A percentile compares a stretch with the other conserved stretches of the same genome.
These are phyloP conservation scores for Austrofundulus limnaeus DNA, from an alignment of 2,113 vertebrate genomes.

Conservation along the genomic window DNA sequence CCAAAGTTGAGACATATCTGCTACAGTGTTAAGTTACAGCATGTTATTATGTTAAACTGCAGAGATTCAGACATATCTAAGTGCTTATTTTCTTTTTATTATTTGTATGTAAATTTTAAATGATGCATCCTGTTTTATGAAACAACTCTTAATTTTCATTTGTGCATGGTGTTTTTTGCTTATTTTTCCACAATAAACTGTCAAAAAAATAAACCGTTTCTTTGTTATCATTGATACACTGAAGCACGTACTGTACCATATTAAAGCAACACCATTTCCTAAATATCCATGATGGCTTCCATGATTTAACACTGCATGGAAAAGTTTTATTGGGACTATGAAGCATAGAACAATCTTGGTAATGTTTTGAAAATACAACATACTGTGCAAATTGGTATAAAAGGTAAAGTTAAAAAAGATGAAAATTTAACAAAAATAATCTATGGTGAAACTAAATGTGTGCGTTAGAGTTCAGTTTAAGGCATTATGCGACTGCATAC, in stretches of 20 bases:
- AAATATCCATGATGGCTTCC: too few species aligned
- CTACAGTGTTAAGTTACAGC: constrained; percentile 81
- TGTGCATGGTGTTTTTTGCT: constrained; percentile 64
- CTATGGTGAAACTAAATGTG: too few species aligned
- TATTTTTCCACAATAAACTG: constrained; percentile 79
- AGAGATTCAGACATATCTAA: constrained; percentile 44
- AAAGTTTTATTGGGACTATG: too few species aligned
- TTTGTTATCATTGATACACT: not conserved
- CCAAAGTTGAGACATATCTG: constrained; percentile 68
- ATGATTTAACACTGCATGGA: too few species aligned
- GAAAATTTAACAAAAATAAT: too few species aligned
- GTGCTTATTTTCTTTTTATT: constrained; percentile 67
- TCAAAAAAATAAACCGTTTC: constrained; percentile 50
- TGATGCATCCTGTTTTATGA: constrained; percentile 63
- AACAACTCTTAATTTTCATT: constrained; percentile 65
- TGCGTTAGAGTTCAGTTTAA: too few species aligned
- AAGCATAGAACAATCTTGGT: too few species aligned
- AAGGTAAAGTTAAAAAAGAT: too few species aligned
- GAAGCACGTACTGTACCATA: not conserved
- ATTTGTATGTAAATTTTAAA: constrained; percentile 72
- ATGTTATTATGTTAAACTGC: constrained; percentile 56
- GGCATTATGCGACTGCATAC: too few species aligned
- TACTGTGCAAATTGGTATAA: too few species aligned
- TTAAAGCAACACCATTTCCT: not conserved
- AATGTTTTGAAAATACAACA: too few species aligned